Conservation (phyloP, 1,140 invertebrate genomes). For the Drosophila mayri region DNA sequence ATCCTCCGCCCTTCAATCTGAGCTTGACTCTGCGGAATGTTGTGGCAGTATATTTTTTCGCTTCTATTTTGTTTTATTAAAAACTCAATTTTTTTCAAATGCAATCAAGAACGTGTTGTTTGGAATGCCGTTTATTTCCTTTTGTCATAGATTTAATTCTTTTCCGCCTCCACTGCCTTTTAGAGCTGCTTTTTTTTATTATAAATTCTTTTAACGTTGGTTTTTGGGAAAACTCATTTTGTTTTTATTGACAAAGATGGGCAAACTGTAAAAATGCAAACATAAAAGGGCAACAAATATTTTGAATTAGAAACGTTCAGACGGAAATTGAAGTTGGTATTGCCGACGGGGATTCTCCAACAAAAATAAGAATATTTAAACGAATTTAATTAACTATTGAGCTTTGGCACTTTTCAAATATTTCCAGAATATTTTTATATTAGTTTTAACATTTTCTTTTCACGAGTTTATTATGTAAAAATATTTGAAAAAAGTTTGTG, state of each 20-base stretch:
- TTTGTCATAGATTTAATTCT: conserved; percentile 54
- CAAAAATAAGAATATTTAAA: conserved; percentile 36
- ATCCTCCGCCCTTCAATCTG: background rate
- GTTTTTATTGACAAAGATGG: conserved; percentile 60
- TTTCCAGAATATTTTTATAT: background rate
- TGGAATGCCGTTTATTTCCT: conserved; percentile 24
- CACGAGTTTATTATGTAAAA: background rate
- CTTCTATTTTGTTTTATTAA: conserved; percentile 25
- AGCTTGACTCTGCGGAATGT: conserved; percentile 1
- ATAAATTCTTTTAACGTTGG: conserved; percentile 28
- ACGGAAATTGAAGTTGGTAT: background rate
- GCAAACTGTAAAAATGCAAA: conserved; percentile 31
- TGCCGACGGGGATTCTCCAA: background rate
- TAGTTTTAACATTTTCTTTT: conserved; percentile 2
- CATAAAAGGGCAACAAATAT: conserved; percentile 19
- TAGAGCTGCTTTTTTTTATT: conserved; percentile 29
- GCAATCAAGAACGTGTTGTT: conserved; percentile 61
- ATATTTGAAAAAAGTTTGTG: background rate
- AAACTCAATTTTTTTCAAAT: conserved; percentile 25
- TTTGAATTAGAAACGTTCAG: conserved; percentile 35
- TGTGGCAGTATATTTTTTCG: conserved; percentile 28
- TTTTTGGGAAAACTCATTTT: conserved; percentile 20
- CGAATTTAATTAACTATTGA: conserved; percentile 64
- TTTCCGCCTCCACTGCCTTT: conserved; percentile 35
- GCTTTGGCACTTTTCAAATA: background rate